Base-by-base conservation (phyloP, 2,797 vertebrate species). In the Brachyrhaphis roseni region DNA sequence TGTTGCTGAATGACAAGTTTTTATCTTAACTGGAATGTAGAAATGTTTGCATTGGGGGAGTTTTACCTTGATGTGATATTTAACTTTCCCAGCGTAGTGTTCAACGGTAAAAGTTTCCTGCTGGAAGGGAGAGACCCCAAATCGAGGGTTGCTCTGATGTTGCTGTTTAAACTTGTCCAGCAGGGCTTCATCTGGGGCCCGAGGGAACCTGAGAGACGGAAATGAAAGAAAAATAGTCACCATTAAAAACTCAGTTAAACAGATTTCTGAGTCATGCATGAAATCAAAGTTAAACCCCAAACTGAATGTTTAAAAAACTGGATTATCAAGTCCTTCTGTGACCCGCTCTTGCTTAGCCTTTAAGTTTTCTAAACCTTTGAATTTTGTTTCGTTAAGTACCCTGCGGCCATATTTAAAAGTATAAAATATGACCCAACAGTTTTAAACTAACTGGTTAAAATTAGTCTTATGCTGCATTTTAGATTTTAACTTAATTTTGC, bases 61-160 rank as follows among this genome's bases (percentile, higher is more conserved):
- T 62, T 73, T 78, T 55, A 79, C 98, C 97, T 99, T 96, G 89
- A 98, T 96, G 90, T 97, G 96, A 84, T 99, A 99, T 82, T 96
- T 96, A 80, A 99, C 97, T 79, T 92, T 97, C 36, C 97, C 98
- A 1, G 98, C 97, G 57, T 97, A 98, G 93, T 99, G 98, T 41
- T 92, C 95, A 82, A 99, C 96, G 74, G 97, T 92, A 88, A 99
- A 99, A 0, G 97, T 96, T 0, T 93, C 95, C 79, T 98, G 96
- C 92, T 93, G 91, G 76, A 96, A 95, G 0, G 96, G 93, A 20
- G 97, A 97, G 66, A 94, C 92, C 0, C 96, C 92, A 90, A 99
- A 97, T 86, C 96, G 97, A 4, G 94, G 94, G 87, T 96, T 97
- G 75, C 96, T 94, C 74, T 95, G 95, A 4, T 98, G 97, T 75